phyloP scores from a whole-genome alignment of 2,888 invertebrate species.

The Limulus polyphemus region DNA sequence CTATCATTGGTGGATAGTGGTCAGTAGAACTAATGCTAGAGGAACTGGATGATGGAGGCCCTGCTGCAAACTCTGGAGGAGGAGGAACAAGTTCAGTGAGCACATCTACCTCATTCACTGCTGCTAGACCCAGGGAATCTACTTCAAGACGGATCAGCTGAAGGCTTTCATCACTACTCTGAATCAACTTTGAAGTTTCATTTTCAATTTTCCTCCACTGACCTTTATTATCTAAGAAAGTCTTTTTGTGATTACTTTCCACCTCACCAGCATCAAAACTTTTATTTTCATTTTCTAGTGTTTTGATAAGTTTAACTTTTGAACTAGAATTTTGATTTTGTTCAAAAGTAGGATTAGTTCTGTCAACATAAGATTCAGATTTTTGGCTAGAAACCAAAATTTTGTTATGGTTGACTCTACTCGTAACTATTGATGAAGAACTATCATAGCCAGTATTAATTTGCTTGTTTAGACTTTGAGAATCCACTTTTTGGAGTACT shows the following conservation, averaged over 20 bases:
- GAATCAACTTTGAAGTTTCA: slow-evolving; percentile 2
- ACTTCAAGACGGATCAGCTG: slow-evolving; percentile 21
- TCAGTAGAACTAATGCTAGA: slow-evolving; percentile 7
- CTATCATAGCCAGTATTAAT: not conserved
- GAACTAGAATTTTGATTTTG: too few relatives aligned
- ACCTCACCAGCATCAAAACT: too few relatives aligned
- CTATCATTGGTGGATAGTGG: slow-evolving; percentile 13
- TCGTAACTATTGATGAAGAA: not conserved
- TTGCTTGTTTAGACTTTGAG: not conserved
- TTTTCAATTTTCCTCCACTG: slow-evolving; percentile 3
- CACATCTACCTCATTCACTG: slow-evolving; percentile 26
- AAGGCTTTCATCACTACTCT: slow-evolving; percentile 12
- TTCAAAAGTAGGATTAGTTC: too few relatives aligned
- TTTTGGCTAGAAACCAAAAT: not conserved
- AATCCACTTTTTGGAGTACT: not conserved
- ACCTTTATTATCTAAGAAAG: slow-evolving; percentile 1
- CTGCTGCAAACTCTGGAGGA: slow-evolving; percentile 29
- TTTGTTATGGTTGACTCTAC: not conserved
- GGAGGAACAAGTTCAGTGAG: slow-evolving; percentile 30
- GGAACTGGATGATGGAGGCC: slow-evolving; percentile 9
- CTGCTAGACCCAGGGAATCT: slow-evolving; percentile 22
- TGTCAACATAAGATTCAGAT: not conserved
- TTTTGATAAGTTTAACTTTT: not conserved
- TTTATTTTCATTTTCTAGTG: too few relatives aligned
- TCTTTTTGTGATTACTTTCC: slow-evolving; percentile 3